These are phyloP conservation scores for Tetragonisca angustula DNA, from an alignment of 2,888 invertebrate species.

Conservation along the genomic window DNA sequence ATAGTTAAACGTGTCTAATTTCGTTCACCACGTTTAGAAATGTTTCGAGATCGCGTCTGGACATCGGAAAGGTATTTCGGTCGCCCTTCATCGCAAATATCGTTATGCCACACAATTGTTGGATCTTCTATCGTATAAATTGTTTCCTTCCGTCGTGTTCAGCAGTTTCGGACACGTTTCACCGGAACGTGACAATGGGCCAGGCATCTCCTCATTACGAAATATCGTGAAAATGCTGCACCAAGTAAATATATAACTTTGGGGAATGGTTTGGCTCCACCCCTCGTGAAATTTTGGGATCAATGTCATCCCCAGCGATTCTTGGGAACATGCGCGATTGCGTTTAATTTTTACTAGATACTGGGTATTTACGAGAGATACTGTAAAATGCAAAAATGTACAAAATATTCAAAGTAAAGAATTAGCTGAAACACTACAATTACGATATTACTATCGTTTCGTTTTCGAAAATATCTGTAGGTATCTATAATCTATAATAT, in stretches of 20 bases:
- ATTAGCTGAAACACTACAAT: no score
- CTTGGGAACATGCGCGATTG: no score
- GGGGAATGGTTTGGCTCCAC: background rate
- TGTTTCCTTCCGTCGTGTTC: conserved; percentile 8
- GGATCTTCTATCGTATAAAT: conserved; percentile 7
- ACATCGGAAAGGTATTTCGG: conserved; percentile 9
- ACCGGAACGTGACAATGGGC: conserved; percentile 4
- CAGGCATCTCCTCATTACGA: background rate
- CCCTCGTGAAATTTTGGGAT: background rate
- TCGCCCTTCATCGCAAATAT: conserved; percentile 34
- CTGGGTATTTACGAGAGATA: background rate
- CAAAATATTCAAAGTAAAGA: background rate
- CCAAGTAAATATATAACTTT: background rate
- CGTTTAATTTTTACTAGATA: background rate
- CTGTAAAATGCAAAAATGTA: background rate
- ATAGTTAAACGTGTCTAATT: conserved; percentile 19
- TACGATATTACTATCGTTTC: no score
- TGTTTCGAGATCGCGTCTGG: conserved; percentile 9
- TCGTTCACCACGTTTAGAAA: conserved; percentile 19
- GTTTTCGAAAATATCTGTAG: no score
- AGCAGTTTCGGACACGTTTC: conserved; percentile 14
- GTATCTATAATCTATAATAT: no score
- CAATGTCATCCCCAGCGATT: background rate
- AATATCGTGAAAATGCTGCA: background rate
- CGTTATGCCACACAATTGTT: conserved; percentile 26